Base-by-base conservation (phyloP, 2,888 invertebrate species). In the Ecdyonurus torrentis region DNA sequence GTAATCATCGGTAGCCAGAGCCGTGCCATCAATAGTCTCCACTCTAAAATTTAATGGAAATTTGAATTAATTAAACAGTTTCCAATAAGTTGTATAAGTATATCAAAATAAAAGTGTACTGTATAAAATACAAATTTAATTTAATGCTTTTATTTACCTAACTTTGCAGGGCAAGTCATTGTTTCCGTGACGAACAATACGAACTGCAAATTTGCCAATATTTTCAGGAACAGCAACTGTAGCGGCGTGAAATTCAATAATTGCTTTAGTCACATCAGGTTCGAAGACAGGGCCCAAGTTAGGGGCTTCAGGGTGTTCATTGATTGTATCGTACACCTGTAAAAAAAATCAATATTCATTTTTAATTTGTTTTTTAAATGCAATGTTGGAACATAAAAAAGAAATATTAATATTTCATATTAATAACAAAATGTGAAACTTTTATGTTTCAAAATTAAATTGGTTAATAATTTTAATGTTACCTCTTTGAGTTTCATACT, bases 11-110 rank as follows among this genome's bases (percentile, higher is more conserved):
- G 74, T 75, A 59, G 76, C 76, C 64, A 75, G 75, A 0, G 81
- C 82, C 1, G 81, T 77, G 55, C 83, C 82, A 69, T 82, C 81
- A 22, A 82, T 79, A 1, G 80, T 80, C 67, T 79, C 79, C 52
- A 80, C 76, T 63, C 79, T 78, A 64, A 50, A 69, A 67, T 25
- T 62, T 61, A 60, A 25, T n/a, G 63, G 53, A 64, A 61, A 58
- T 19, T 24, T 50, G n/a, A 24, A 25, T 58, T 10, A 60, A 22
- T 24, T 55, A 58, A 25, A 52, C 23, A 19, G 3, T 19, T 7
- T 25, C 20, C 52, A 23, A 23, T 23, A 22, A 61, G 19, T 23
- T 25, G 25, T n/a, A 55, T 25, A 24, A 52, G 24, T n/a, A 60
- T 2, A 18, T 23, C 1, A 61, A 15, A 24, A 62, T 23, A 37